Evolutionary conservation across 2,888 invertebrate genomes (phyloP).

Genomic region (Himalopsyche anomala): DNA sequence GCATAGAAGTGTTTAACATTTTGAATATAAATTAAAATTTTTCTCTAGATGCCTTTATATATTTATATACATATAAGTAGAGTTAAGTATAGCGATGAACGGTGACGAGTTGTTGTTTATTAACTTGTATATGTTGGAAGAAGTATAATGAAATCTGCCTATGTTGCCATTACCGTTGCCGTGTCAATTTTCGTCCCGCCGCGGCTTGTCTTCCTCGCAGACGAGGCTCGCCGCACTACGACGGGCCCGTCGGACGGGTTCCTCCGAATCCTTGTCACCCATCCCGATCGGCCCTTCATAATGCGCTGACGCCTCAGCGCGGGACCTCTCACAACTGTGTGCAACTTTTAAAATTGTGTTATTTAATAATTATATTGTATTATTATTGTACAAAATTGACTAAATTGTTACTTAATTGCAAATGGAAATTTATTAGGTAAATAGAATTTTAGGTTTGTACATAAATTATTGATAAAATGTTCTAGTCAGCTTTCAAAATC

Average conservation of each 20-base stretch:
- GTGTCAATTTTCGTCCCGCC: slow-evolving; percentile 63
- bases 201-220: slow-evolving; percentile 60
- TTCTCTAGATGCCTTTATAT: slow-evolving; percentile 66
- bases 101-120: slow-evolving; percentile 44
- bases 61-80: slow-evolving; percentile 59
- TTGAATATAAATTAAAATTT: slow-evolving; percentile 66
- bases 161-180: slow-evolving; percentile 57
- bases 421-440: slow-evolving; percentile 64
- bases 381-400: slow-evolving; percentile 64
- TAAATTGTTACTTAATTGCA: slow-evolving; percentile 65
- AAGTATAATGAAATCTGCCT: slow-evolving; percentile 60
- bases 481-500: slow-evolving; percentile 77
- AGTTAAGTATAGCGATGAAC: slow-evolving; percentile 33
- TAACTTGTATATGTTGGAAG: slow-evolving; percentile 15
- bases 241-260: slow-evolving; percentile 6
- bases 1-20: slow-evolving; percentile 66
- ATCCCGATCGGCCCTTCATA: slow-evolving; percentile 57
- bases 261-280: slow-evolving; percentile 4
- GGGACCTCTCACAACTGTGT: slow-evolving; percentile 63
- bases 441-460: slow-evolving; percentile 65
- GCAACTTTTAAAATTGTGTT: slow-evolving; percentile 56
- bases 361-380: slow-evolving; percentile 62
- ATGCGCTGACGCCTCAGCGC: slow-evolving; percentile 58
- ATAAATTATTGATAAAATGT: slow-evolving; percentile 69
- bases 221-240: slow-evolving; percentile 46